A percentile compares a stretch with the other conserved stretches of the same genome.
These are phyloP conservation scores for Collichthys lucidus DNA, from an alignment of 2,113 vertebrate species.

Conservation along the genomic window DNA sequence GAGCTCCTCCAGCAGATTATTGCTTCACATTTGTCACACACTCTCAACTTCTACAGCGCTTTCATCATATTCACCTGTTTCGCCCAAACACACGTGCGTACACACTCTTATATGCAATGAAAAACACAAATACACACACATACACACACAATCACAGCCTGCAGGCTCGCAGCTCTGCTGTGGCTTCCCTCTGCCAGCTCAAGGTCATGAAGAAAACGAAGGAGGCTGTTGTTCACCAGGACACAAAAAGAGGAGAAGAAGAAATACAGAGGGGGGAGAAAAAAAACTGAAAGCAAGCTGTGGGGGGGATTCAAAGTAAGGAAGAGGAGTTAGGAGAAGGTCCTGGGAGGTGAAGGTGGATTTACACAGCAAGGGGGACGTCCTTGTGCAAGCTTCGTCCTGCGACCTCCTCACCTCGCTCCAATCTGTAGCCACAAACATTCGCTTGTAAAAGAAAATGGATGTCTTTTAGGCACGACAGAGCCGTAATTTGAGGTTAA, in stretches of 20 bases:
- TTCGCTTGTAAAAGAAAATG: background rate
- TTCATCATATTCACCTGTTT: background rate
- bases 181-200: conserved; percentile 20
- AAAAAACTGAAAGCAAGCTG: background rate
- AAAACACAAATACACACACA: background rate
- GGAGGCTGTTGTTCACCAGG: conserved; percentile 6
- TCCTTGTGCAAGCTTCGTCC: background rate
- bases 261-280: background rate
- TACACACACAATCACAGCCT: background rate
- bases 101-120: background rate
- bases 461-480: background rate
- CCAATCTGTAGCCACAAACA: conserved; percentile 16
- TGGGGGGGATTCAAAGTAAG: background rate
- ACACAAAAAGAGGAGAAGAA: background rate
- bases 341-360: conserved; percentile 7
- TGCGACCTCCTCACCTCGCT: conserved; percentile 20
- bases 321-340: background rate
- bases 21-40: background rate
- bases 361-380: conserved; percentile 7
- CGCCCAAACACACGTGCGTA: background rate
- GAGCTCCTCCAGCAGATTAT: background rate
- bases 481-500: conserved; percentile 8
- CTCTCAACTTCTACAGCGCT: background rate
- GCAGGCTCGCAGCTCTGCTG: background rate
- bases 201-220: conserved; percentile 59